Conservation (phyloP, 2,888 invertebrate genomes). For the Spisula subtruncata region DNA sequence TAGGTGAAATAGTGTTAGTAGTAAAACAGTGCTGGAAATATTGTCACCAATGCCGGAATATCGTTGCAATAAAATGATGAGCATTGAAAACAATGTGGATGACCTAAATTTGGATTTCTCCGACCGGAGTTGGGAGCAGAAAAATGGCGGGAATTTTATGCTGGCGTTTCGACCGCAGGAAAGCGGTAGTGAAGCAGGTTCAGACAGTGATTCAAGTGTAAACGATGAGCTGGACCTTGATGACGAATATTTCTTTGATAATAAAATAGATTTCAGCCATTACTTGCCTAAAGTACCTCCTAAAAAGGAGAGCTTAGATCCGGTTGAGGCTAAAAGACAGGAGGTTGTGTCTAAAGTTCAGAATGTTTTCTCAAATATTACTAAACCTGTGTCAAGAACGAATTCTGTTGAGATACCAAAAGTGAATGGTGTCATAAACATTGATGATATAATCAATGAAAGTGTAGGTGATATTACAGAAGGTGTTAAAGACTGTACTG, state of each 20-base stretch:
- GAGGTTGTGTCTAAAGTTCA: constrained; percentile 25
- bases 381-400: constrained; percentile 17
- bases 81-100: constrained; percentile 47
- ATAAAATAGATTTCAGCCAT: constrained; percentile 65
- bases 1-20: background rate
- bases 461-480: background rate
- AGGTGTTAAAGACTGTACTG: constrained; percentile 17
- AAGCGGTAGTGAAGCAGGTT: constrained; percentile 50
- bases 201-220: background rate
- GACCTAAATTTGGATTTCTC: constrained; percentile 75
- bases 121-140: constrained; percentile 62
- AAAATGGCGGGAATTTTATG: constrained; percentile 37
- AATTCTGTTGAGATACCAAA: constrained; percentile 36
- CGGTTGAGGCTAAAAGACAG: background rate
- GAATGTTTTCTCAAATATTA: background rate
- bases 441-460: background rate
- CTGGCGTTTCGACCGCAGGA: constrained; percentile 58
- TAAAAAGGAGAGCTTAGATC: background rate
- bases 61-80: constrained; percentile 45
- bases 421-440: constrained; percentile 15
- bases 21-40: background rate
- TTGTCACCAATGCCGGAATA: constrained; percentile 40
- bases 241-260: constrained; percentile 69
- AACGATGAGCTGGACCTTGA: constrained; percentile 60
- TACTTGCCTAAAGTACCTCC: constrained; percentile 47